These are phyloP conservation scores for Nomada goodeniana DNA, from an alignment of 2,888 invertebrate species.

Conservation along the genomic window DNA sequence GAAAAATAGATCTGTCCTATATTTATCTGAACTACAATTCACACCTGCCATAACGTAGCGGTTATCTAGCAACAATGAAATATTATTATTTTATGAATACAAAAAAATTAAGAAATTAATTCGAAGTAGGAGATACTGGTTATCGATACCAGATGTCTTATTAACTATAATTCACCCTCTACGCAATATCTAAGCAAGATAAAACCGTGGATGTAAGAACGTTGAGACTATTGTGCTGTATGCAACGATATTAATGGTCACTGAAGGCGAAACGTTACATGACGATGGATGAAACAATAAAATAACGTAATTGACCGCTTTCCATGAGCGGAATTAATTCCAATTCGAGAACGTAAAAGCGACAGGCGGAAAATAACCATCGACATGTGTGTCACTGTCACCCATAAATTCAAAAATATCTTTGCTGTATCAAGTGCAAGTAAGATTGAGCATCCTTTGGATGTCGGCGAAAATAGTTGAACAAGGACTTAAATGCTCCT, in stretches of 20 bases:
- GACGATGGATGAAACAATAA: constrained; percentile 50
- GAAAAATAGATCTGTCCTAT: background rate
- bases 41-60: background rate
- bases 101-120: background rate
- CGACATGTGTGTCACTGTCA: background rate
- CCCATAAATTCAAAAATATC: background rate
- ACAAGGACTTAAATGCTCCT: background rate
- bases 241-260: constrained; percentile 45
- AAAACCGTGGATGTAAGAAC: constrained; percentile 2
- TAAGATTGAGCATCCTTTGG: too few species aligned
- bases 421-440: background rate
- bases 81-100: background rate
- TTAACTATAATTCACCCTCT: constrained; percentile 7
- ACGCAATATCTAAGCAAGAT: constrained; percentile 24
- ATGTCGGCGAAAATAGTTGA: too few species aligned
- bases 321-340: constrained; percentile 60
- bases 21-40: background rate
- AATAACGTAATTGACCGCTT: constrained; percentile 63
- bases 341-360: constrained; percentile 34
- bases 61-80: background rate
- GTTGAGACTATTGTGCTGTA: background rate
- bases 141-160: background rate
- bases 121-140: background rate
- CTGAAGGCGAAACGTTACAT: constrained; percentile 53
- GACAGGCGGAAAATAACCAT: constrained; percentile 31